A percentile compares a stretch with the other conserved stretches of the same genome.
These are phyloP conservation scores for Alligator mississippiensis DNA, from an alignment of 2,113 vertebrate genomes.

Conservation along the genomic window DNA sequence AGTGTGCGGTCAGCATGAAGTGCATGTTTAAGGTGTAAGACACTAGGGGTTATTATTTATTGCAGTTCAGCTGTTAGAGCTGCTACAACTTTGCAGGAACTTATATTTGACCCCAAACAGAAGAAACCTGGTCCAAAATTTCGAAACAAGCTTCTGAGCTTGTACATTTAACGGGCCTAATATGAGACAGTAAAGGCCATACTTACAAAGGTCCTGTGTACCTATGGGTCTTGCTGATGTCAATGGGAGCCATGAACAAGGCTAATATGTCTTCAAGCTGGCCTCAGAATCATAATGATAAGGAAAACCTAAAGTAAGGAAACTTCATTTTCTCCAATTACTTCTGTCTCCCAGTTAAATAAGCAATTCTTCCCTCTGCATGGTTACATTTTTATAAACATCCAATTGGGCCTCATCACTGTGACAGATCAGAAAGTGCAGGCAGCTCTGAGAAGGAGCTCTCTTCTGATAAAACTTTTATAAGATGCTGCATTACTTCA, in stretches of 20 bases:
- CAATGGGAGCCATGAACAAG: not conserved
- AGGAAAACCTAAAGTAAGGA: not conserved
- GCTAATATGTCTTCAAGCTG: not conserved
- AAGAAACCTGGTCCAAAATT: not conserved
- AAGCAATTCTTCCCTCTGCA: not conserved
- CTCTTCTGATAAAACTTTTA: conserved; percentile 69
- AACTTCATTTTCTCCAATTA: not conserved
- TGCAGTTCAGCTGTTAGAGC: not conserved
- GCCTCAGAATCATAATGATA: not conserved
- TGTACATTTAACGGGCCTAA: not conserved
- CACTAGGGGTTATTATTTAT: not conserved
- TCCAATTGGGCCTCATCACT: conserved; percentile 17
- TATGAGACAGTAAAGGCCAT: not conserved
- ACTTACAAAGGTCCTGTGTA: not conserved
- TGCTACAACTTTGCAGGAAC: not conserved
- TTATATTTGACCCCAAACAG: not conserved
- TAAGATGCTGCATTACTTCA: conserved; percentile 49
- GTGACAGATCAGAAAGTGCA: conserved; percentile 52
- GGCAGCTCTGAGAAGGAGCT: not conserved
- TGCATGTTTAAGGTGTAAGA: not conserved
- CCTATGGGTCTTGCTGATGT: accelerated
- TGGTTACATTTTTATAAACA: conserved; percentile 7
- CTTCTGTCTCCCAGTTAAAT: not conserved
- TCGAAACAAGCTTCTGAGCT: not conserved
- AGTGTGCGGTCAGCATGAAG: not conserved